Evolutionary conservation across 1,140 invertebrate species (phyloP).

Genomic region (Liolophura sinensis): DNA sequence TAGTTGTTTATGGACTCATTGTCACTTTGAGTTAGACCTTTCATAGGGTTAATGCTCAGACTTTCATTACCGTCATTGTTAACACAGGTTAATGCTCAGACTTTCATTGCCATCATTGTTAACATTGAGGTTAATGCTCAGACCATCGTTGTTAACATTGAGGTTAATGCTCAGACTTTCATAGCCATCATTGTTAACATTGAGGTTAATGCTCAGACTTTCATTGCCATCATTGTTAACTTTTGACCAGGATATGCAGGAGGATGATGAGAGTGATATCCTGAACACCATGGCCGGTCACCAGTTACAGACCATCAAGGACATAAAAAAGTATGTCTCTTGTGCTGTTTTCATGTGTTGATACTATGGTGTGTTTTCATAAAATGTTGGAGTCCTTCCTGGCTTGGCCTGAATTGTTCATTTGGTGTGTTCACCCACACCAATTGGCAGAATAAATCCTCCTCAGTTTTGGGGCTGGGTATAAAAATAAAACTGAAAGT

Average conservation of each 20-base stretch:
- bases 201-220: background rate
- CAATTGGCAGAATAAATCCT: too few relatives aligned
- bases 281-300: constrained; percentile 50
- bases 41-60: background rate
- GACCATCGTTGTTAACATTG: too few relatives aligned
- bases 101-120: constrained; percentile 8
- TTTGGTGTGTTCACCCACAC: too few relatives aligned
- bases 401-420: too few relatives aligned
- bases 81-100: background rate
- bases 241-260: constrained; percentile 37
- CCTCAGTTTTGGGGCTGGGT: too few relatives aligned
- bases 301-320: constrained; percentile 39
- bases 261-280: constrained; percentile 43
- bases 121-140: too few relatives aligned
- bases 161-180: background rate
- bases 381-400: too few relatives aligned
- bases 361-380: too few relatives aligned
- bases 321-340: constrained; percentile 45
- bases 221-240: constrained; percentile 10
- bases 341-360: too few relatives aligned
- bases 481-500: too few relatives aligned
- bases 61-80: background rate
- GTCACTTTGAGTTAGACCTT: too few relatives aligned
- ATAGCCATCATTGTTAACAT: background rate
- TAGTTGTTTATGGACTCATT: too few relatives aligned